Base-by-base conservation (phyloP, 2,113 vertebrate genomes). In the Apodemus sylvaticus region DNA sequence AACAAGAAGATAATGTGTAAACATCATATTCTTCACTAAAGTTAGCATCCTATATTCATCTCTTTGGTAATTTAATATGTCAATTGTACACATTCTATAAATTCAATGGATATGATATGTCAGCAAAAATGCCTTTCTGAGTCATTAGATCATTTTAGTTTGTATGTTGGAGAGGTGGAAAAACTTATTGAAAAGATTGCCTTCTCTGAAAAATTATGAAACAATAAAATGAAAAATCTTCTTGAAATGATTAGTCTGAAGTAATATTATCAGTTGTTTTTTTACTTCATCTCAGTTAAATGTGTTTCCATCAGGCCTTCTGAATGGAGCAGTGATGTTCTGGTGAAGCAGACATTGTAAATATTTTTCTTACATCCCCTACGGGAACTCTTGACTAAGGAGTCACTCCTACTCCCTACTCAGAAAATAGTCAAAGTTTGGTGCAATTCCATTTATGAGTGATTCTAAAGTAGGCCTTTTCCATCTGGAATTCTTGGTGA, bases 271-370 rank as follows among this genome's bases (percentile, higher is more conserved):
- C 71, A 94, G 87, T 62, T n/a, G n/a, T n/a, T n/a, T n/a, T 97
- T 92, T 55, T 86, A 92, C 26, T 91, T 89, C 85, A 60, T 70
- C 51, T 97, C 55, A n/a, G 90, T 94, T 96, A 92, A 93, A 89
- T 85, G 94, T 79, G 94, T 42, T n/a, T 94, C 51, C 81, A 94
- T 93, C 71, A 82, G 45, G 17, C 70, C 92, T 48, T 96, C 85
- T 68, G 66, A 92, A 90, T 29, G 81, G 64, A 92, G 66, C 93
- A 97, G 89, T 95, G 71, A 96, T 88, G 93, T 96, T 94, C 42
- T 97, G 97, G 94, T 90, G 96, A 96, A 93, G 89, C 79, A 93
- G 51, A 83, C 96, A 58, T 74, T 94, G 45, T 88, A 92, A 97
- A 96, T 94, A 96, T 91, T 89, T 74, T 98, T 96, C 93, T 42